Percentiles rank a stretch among this genome's conserved stretches.
Conservation (phyloP, 2,797 vertebrate species). For the Hoplostethus atlanticus region DNA sequence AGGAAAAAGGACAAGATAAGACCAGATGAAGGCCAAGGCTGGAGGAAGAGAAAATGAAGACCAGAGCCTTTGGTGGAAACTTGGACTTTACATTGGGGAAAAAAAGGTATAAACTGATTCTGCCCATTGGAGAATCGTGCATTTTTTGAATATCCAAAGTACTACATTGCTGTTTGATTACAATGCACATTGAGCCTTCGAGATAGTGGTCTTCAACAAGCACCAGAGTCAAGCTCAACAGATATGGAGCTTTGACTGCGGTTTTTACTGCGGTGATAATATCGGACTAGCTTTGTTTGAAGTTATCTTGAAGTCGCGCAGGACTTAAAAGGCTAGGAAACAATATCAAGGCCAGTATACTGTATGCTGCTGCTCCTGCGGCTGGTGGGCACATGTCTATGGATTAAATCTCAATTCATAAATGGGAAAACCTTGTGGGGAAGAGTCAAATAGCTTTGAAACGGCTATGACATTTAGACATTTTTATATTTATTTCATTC, state of each 20-base stretch:
- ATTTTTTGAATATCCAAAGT: not conserved
- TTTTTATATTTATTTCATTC: not conserved
- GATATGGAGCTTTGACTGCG: constrained; percentile 13
- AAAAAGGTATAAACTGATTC: constrained; percentile 12
- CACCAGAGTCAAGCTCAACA: constrained; percentile 15
- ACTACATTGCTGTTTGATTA: constrained; percentile 22
- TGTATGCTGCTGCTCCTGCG: not conserved
- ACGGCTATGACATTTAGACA: not conserved
- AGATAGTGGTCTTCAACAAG: constrained; percentile 11
- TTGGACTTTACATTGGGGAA: constrained; percentile 24
- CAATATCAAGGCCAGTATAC: not conserved
- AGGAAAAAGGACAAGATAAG: constrained; percentile 39
- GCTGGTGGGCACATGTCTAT: not conserved
- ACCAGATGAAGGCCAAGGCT: constrained; percentile 23
- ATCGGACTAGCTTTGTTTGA: constrained; percentile 50
- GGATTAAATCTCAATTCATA: not conserved
- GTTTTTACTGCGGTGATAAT: constrained; percentile 42
- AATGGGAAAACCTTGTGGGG: not conserved
- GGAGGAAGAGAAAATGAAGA: constrained; percentile 40
- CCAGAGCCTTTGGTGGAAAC: constrained; percentile 36
- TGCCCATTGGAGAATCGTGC: not conserved
- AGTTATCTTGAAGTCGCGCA: constrained; percentile 31
- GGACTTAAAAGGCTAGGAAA: constrained; percentile 47
- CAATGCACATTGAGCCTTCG: not conserved
- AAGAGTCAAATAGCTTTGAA: not conserved